Percentiles rank a stretch among this genome's conserved stretches.
These are phyloP conservation scores for Pseudochromis fuscus DNA, from an alignment of 2,797 vertebrate species.

Conservation along the genomic window DNA sequence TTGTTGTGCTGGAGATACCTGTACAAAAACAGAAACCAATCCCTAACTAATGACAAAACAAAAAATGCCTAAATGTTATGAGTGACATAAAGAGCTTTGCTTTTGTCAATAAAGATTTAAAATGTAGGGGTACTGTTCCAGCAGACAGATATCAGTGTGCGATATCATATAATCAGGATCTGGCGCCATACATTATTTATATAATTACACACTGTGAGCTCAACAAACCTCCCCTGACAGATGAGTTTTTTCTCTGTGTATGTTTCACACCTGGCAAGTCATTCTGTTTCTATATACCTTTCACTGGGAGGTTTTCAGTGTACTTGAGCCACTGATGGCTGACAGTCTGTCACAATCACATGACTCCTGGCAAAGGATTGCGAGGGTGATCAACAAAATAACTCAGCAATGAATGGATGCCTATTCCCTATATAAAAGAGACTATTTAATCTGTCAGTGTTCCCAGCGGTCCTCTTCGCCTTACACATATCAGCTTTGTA, in stretches of 20 bases:
- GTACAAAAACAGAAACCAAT: background rate
- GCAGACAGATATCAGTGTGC: background rate
- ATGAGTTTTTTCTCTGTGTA: constrained; percentile 6
- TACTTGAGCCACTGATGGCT: background rate
- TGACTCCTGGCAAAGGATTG: constrained; percentile 27
- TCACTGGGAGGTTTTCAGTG: constrained; percentile 30
- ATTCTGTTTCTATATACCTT: constrained; percentile 4
- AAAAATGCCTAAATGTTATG: background rate
- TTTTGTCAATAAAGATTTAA: background rate
- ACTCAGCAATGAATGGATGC: constrained; percentile 22
- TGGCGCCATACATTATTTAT: background rate
- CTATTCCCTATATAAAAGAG: background rate
- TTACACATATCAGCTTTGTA: background rate
- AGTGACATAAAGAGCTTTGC: background rate
- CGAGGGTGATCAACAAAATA: constrained; percentile 41
- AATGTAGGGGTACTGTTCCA: background rate
- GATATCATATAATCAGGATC: background rate
- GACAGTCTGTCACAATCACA: constrained; percentile 16
- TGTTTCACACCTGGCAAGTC: background rate
- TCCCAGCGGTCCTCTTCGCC: constrained; percentile 10
- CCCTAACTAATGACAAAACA: background rate
- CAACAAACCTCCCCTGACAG: background rate
- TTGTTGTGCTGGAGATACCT: constrained; percentile 95
- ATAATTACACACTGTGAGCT: background rate
- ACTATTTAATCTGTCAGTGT: constrained; percentile 13